Conservation (phyloP, 2,113 vertebrate species). For the Chamaea fasciata region DNA sequence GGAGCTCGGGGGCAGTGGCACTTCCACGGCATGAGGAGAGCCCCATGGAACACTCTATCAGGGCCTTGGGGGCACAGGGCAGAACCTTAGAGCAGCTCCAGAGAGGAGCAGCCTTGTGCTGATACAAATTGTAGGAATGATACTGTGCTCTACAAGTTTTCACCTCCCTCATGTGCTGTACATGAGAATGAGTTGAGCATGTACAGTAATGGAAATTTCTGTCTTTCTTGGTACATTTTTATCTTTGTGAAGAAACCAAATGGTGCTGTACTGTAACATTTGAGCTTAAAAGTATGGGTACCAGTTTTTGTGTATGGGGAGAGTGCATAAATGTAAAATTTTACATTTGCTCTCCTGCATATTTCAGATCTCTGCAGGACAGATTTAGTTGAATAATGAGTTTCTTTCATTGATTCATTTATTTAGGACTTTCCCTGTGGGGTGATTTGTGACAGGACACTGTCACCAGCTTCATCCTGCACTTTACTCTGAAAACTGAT, state of each 20-base stretch:
- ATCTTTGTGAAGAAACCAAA: background rate
- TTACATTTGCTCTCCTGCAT: background rate
- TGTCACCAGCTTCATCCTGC: background rate
- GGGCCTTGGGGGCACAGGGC: background rate
- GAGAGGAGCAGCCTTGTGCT: background rate
- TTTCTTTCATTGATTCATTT: background rate
- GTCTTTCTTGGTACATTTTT: background rate
- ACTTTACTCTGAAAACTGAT: background rate
- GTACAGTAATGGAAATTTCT: background rate
- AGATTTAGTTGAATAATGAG: background rate
- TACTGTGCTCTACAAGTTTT: background rate
- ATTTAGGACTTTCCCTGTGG: background rate
- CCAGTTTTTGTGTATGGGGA: background rate
- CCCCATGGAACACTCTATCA: background rate
- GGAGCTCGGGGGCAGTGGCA: accelerated
- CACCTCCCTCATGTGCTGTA: background rate
- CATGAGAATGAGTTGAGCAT: background rate
- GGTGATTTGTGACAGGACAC: background rate
- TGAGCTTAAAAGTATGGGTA: background rate
- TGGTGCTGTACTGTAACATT: background rate
- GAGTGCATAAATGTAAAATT: background rate
- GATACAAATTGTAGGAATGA: background rate
- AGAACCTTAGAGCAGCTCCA: background rate
- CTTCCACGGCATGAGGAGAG: background rate
- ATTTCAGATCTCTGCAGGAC: background rate